Evolutionary conservation across 2,113 vertebrate genomes (phyloP), one percentile per base, ranked within the genome.

Genomic region (Psilopogon haemacephalus): DNA sequence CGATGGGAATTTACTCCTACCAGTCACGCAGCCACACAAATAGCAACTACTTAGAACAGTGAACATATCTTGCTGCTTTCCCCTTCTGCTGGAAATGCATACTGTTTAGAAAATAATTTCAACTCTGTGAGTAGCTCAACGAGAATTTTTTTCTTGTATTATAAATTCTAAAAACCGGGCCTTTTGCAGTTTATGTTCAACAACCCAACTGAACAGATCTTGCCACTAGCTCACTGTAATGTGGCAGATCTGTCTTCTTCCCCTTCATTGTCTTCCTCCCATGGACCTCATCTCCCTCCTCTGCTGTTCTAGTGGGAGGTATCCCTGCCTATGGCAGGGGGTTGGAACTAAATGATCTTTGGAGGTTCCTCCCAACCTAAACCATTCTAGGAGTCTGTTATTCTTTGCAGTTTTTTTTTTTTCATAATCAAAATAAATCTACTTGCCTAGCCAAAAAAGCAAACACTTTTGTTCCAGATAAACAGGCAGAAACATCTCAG

Each of bases 1-100:
- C n/a, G 37, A 11, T 9, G 65, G 0, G 0, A 5, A 59, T 77
- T 69, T 56, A 68, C 44, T 55, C 1, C 0, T 68, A 63, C 67
- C n/a, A 79, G 3, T 83, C 44, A 37, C 4, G 8, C 5, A 37
- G 9, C 8, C 28, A 55, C 16, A 40, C 6, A 15, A 92, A 73
- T 8, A 69, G 50, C 10, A 35, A 8, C 15, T 54, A 37, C 26
- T 68, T 54, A 1, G 2, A 56, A 28, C 27, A 68, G 14, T 32
- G 33, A 73, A 88, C 6, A 10, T 35, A 44, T 32, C 50, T 48
- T 76, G 18, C 62, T 59, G 32, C 42, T 81, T 88, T 74, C 32
- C 37, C 56, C 9, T 81, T 74, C 64, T 3, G 6, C n/a, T 62
- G 48, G 18, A 58, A 86, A 86, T 11, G 24, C 5, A 60, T 21